Conservation (phyloP, 2,113 vertebrate genomes). For the Hiodon tergisus region DNA sequence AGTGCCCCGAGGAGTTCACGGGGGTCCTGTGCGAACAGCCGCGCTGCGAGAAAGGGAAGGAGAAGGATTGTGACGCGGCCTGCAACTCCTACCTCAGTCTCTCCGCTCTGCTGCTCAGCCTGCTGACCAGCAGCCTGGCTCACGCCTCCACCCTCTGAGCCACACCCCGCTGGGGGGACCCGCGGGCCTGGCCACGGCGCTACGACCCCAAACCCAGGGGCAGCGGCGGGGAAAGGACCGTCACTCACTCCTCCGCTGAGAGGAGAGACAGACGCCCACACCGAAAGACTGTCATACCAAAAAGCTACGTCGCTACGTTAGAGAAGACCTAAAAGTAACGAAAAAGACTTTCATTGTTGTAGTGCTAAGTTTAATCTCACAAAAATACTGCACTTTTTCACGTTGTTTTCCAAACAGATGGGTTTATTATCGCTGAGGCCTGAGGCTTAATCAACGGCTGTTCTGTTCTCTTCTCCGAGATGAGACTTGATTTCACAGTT, state of each 20-base stretch:
- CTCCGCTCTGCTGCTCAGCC: slow-evolving; percentile 47
- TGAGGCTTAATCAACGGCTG: slow-evolving; percentile 31
- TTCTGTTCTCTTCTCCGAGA: background rate
- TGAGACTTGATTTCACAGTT: background rate
- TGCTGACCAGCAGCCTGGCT: slow-evolving; percentile 48
- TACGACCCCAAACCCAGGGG: too few relatives aligned
- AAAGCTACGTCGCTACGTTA: too few relatives aligned
- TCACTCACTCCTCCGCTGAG: too few relatives aligned
- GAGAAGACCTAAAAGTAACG: too few relatives aligned
- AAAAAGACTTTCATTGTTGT: slow-evolving; percentile 10
- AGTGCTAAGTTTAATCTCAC: slow-evolving; percentile 28
- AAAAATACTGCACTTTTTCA: slow-evolving; percentile 29
- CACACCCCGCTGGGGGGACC: too few relatives aligned
- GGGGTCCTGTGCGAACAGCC: slow-evolving; percentile 74
- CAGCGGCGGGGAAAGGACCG: too few relatives aligned
- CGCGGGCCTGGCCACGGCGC: too few relatives aligned
- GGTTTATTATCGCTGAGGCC: slow-evolving; percentile 26
- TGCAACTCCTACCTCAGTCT: slow-evolving; percentile 35
- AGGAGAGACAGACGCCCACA: too few relatives aligned
- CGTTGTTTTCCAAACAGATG: slow-evolving; percentile 15
- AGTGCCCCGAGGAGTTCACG: slow-evolving; percentile 69
- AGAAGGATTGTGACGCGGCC: slow-evolving; percentile 56
- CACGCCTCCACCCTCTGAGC: background rate
- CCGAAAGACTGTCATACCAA: too few relatives aligned
- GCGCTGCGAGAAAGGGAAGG: slow-evolving; percentile 56